Base-by-base conservation (phyloP, 2,113 vertebrate genomes). In the Bujurquina vittata region DNA sequence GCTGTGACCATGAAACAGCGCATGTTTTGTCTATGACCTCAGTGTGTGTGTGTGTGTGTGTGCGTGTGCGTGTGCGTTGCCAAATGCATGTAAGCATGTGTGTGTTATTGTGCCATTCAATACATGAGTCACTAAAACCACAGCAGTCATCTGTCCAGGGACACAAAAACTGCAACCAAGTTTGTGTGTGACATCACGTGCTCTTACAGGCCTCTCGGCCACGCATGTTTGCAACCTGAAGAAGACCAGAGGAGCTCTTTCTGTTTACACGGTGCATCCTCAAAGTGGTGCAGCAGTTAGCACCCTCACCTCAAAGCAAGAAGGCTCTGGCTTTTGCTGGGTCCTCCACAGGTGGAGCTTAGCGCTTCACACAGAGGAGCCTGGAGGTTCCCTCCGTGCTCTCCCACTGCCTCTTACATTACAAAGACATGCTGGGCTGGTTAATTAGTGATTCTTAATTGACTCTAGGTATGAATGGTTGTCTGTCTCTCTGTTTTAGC, bases 111-210 rank as follows among this genome's bases (percentile, higher is more conserved):
- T 75, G 79, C 15, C 22, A 65, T 67, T 91, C 60, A 63, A 14
- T 75, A 49, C 54, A 89, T 94, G 88, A 94, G 59, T 92, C 89
- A 91, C 62, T 62, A 37, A 37, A 37, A 37, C 35, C 35, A 37
- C 10, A 80, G 69, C 10, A 80, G 69, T 90, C 80, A 84, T 88
- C 79, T 81, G 62, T 91, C 89, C 84, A 75, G 86, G 81, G 89
- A 88, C 57, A 20, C 57, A 91, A 84, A 92, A 90, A 91, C 59
- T 15, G 4, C 7, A 9, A 72, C 72, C 61, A 73, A 57, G 43
- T 0, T 5, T 79, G 75, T 76, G 77, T 76, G 74, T 89, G 90
- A 91, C 29, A 79, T 59, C 61, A 88, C 89, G 72, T 79, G 72
- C 80, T 86, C 92, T 83, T 35, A 84, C 62, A 74, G 81, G 63